These are phyloP conservation scores for Aphyosemion australe DNA, from an alignment of 2,113 vertebrate species.

Conservation along the genomic window DNA sequence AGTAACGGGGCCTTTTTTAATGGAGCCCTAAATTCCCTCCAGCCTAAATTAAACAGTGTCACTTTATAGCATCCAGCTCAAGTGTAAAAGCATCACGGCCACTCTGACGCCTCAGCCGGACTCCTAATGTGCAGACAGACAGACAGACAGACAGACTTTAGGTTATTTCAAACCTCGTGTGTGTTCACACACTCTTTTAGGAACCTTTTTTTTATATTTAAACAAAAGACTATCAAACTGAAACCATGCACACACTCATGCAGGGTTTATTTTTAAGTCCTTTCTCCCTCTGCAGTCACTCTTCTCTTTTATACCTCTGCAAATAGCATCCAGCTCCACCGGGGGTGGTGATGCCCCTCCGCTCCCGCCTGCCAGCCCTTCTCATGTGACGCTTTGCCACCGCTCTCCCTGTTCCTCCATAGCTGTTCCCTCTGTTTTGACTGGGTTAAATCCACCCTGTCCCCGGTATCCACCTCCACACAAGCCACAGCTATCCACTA, in stretches of 20 bases:
- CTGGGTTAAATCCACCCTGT: conserved; percentile 54
- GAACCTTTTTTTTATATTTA: not conserved
- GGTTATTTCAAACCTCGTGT: conserved; percentile 51
- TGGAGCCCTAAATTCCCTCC: conserved; percentile 59
- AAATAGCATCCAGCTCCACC: conserved; percentile 58
- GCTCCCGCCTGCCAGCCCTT: conserved; percentile 35
- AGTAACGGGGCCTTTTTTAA: conserved; percentile 35
- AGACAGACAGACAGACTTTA: conserved; percentile 60
- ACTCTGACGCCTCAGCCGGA: conserved; percentile 62
- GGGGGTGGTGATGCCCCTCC: conserved; percentile 19
- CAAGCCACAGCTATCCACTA: conserved; percentile 31
- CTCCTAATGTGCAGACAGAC: conserved; percentile 58
- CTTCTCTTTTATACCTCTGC: conserved; percentile 59
- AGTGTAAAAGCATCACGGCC: conserved; percentile 70
- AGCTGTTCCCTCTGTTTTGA: conserved; percentile 60
- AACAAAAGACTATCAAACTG: conserved; percentile 43
- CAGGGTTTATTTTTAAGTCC: conserved; percentile 57
- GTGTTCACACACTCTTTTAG: conserved; percentile 32
- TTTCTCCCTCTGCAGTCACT: conserved; percentile 31
- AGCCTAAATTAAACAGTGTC: conserved; percentile 73
- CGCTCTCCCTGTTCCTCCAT: conserved; percentile 29
- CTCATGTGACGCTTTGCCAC: conserved; percentile 45
- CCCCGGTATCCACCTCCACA: conserved; percentile 31
- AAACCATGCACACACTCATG: conserved; percentile 35
- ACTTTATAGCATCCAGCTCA: conserved; percentile 66